Percentiles rank a stretch among this genome's conserved stretches.
Evolutionary conservation across 1,140 invertebrate genomes (phyloP).

Genomic region (Pteromalus puparum): DNA sequence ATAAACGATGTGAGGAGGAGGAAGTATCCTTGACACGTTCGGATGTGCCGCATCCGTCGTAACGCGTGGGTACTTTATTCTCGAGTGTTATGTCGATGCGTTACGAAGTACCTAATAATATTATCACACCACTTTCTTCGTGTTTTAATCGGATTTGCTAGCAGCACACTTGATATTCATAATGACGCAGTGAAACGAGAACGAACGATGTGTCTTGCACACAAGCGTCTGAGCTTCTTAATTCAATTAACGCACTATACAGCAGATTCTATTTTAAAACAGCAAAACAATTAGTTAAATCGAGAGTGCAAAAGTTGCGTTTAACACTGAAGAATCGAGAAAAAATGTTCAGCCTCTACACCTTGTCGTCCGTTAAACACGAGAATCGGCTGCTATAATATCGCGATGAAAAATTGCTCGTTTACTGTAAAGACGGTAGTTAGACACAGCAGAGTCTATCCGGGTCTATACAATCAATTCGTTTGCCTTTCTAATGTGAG

Average conservation of each 20-base stretch:
- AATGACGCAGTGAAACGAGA: no score
- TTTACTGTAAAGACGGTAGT: neutral
- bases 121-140: neutral
- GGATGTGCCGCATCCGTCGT: neutral
- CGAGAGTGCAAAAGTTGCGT: no score
- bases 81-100: no score
- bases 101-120: neutral
- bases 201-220: no score
- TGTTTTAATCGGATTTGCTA: neutral
- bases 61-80: neutral
- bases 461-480: slow-evolving; percentile 1
- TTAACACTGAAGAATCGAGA: no score
- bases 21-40: slow-evolving; percentile 19
- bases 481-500: slow-evolving; percentile 22
- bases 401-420: neutral
- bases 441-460: neutral
- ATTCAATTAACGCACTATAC: no score
- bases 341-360: no score
- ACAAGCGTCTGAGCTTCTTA: no score
- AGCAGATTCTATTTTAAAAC: no score
- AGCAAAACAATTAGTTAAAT: no score
- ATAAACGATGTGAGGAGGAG: neutral
- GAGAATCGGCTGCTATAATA: neutral
- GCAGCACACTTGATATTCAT: neutral
- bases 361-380: no score